A percentile compares a stretch with the other conserved stretches of the same genome.
Conservation (phyloP, 2,888 invertebrate genomes). For the Mythimna lalbum region DNA sequence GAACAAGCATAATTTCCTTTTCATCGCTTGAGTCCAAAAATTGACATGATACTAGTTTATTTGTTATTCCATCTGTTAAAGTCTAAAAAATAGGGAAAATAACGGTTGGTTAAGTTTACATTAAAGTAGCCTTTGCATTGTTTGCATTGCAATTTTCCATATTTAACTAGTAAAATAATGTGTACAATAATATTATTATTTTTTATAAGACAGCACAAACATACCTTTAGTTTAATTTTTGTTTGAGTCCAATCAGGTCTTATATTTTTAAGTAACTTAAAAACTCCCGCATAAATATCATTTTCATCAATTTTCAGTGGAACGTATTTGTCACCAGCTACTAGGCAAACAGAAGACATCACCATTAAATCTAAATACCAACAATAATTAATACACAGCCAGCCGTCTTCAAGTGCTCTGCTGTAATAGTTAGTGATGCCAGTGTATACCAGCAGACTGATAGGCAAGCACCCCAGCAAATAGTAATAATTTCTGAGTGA, state of each 20-base stretch:
- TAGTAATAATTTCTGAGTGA: background rate
- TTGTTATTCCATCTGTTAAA: constrained; percentile 98
- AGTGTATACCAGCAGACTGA: constrained; percentile 5
- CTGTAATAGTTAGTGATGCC: background rate
- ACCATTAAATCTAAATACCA: constrained; percentile 21
- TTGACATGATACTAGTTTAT: constrained; percentile 96
- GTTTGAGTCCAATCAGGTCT: constrained; percentile 93
- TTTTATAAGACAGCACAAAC: background rate
- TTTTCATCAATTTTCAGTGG: constrained; percentile 92
- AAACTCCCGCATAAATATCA: constrained; percentile 92
- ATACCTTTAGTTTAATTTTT: constrained; percentile 94
- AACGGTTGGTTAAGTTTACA: background rate
- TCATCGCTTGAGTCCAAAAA: constrained; percentile 73
- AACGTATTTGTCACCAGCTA: constrained; percentile 85
- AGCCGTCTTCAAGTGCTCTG: background rate
- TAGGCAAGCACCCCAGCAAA: background rate
- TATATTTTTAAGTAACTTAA: constrained; percentile 92
- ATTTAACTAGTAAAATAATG: background rate
- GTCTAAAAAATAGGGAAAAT: constrained; percentile 87
- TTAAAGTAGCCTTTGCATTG: background rate
- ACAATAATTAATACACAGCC: constrained; percentile 12
- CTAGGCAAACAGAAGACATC: constrained; percentile 78
- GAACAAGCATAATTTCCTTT: constrained; percentile 94
- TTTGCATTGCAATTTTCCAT: background rate
- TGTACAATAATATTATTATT: background rate